Evolutionary conservation across 2,113 vertebrate species (phyloP), one percentile per base, ranked within the genome.

Genomic region (Aphelocoma coerulescens): DNA sequence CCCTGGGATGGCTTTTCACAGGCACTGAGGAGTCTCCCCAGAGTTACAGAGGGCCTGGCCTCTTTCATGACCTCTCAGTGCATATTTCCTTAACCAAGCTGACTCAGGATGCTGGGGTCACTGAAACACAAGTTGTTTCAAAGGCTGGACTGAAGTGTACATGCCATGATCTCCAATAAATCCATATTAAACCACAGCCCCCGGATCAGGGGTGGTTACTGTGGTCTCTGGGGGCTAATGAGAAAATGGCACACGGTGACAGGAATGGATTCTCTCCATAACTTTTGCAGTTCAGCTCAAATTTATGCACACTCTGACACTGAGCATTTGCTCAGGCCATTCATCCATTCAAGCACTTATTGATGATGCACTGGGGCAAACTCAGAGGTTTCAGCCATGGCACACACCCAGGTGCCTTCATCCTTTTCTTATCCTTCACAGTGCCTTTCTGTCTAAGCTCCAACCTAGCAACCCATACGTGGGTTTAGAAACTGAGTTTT

Each of bases 61-160:
- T 79, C 81, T 33, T 88, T 68, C 46, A 19, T 89, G 89, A 95
- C 85, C 94, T 91, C 89, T 68, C 67, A 73, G 71, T 35, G 74
- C 58, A 8, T 71, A 85, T 90, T 96, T 91, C 93, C 94, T 93
- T 85, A 76, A 91, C 74, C 79, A 73, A 76, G 74, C 61, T 91
- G 91, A 79, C 91, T 95, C 81, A 69, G 87, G 93, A 91, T 95
- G 78, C 65, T 55, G 63, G 67, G 91, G 82, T 96, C 94, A 94
- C 51, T 80, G 89, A 85, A 73, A 76, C 22, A 7, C 41, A 8
- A 82, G 77, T 87, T 44, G 35, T 93, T 91, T 93, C 94, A 86
- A 93, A 92, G 79, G 51, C 81, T 79, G 73, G 77, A 46, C 77
- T 0, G 0, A 85, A 82, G 63, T 11, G 18, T 62, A 43, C 48